Evolutionary conservation across 2,113 vertebrate genomes (phyloP).

Genomic region (Cygnus atratus): DNA sequence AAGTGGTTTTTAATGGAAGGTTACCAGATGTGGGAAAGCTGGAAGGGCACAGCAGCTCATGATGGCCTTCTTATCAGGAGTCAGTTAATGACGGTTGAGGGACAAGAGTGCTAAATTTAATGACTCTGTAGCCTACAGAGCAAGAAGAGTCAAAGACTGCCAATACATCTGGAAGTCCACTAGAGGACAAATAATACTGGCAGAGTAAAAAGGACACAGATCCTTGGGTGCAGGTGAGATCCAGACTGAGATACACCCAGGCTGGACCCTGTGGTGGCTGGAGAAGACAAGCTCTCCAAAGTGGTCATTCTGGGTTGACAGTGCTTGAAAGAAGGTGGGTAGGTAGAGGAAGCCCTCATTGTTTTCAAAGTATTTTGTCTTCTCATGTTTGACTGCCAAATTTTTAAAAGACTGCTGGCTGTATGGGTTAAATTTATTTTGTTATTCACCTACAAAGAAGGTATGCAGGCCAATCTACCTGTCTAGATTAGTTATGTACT

Average conservation of each 20-base stretch:
- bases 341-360: not conserved
- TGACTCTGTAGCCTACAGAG: not conserved
- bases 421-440: not conserved
- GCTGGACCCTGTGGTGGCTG: not conserved
- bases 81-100: not conserved
- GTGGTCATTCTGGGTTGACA: not conserved
- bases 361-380: not conserved
- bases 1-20: not conserved
- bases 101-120: not conserved
- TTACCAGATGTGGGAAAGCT: not conserved
- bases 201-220: not conserved
- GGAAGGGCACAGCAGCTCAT: not conserved
- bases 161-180: not conserved
- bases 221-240: not conserved
- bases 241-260: not conserved
- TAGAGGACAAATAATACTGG: not conserved
- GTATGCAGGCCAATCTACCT: not conserved
- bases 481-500: not conserved
- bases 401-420: not conserved
- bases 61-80: not conserved
- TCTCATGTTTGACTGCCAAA: not conserved
- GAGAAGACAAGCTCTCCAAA: not conserved
- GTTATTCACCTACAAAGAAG: slow-evolving; percentile 1
- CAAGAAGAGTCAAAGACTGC: not conserved
- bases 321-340: not conserved